Base-by-base conservation (phyloP, 2,888 invertebrate species). In the Idaea straminata region DNA sequence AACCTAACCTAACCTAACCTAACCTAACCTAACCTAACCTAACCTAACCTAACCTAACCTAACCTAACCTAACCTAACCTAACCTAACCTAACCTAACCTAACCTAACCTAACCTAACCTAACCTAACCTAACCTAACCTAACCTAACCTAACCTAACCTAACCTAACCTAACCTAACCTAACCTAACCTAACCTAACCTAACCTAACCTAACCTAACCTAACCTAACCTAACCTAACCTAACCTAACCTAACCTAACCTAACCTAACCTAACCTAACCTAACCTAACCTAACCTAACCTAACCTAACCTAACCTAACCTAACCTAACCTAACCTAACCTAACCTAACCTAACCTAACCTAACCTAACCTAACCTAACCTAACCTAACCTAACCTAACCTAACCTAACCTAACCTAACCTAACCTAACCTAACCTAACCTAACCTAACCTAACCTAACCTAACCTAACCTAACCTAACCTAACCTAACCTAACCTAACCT, bases 381-480 rank as follows among this genome's bases (percentile, higher is more conserved):
- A 66, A 63, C 63, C 63, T 66, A 66, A 63, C 63, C 63, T 66
- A 66, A 64, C 64, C 64, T 66, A 64, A 64, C 66, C 66, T 66
- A 66, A 66, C 66, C 66, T 66, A 64, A 64, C 64, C 61, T 36
- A 64, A 66, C 66, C 66, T 66, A 66, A 66, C 63, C 68, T 68
- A 68, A 66, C 67, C 64, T 68, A 65, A 64, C 64, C 65, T 64
- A 64, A 66, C 68, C 65, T 68, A 70, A 66, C 66, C 64, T 66
- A 68, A 66, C 69, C 66, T 65, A 71, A 68, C 69, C 69, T 68
- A 69, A 64, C 62, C 62, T 65, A 69, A 69, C 67, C 69, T 62
- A 64, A 64, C 64, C 63, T 58, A 62, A 58, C 61, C 61, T 59
- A 61, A 62, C 61, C 62, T 62, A 65, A 62, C 65, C 68, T 63